Percentiles rank a stretch among this genome's conserved stretches.
phyloP scores from a whole-genome alignment of 2,797 vertebrate genomes.

The Scarus forsteni region DNA sequence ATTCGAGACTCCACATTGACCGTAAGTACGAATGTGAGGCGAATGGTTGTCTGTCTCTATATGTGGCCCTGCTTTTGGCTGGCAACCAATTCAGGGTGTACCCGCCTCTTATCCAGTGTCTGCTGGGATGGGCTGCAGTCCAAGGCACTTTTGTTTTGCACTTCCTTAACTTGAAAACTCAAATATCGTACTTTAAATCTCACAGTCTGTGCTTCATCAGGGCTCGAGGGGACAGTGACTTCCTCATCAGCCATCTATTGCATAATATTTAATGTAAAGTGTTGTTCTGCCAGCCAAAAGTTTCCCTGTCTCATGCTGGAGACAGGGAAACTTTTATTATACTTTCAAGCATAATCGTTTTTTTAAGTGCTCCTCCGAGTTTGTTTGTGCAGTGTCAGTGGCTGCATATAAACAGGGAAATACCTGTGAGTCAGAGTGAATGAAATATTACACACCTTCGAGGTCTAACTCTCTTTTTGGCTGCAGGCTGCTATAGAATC shows the following conservation, averaged over 20 bases:
- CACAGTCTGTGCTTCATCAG: neutral
- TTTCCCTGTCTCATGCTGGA: slow-evolving; percentile 19
- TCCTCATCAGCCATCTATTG: neutral
- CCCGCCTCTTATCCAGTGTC: no score
- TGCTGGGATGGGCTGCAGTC: neutral
- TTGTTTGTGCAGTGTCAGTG: slow-evolving; percentile 18
- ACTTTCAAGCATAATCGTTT: slow-evolving; percentile 24
- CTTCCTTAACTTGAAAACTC: neutral
- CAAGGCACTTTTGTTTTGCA: neutral
- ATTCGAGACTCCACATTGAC: no score
- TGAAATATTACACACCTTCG: slow-evolving; percentile 22
- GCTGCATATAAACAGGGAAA: slow-evolving; percentile 14
- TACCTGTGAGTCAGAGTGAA: slow-evolving; percentile 39
- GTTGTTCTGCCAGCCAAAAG: slow-evolving; percentile 24
- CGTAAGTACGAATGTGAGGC: no score
- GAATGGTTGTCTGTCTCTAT: no score
- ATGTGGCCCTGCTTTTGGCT: no score
- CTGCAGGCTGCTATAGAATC: slow-evolving; percentile 10
- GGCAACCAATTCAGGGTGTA: no score
- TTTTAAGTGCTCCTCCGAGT: slow-evolving; percentile 27
- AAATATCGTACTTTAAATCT: no score
- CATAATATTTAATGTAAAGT: neutral
- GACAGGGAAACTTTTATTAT: slow-evolving; percentile 18
- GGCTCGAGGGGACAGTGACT: neutral
- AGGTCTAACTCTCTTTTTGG: slow-evolving; percentile 28